Conservation (phyloP, 92 coral and sea anemone genomes). For the Diadumene lineata region DNA sequence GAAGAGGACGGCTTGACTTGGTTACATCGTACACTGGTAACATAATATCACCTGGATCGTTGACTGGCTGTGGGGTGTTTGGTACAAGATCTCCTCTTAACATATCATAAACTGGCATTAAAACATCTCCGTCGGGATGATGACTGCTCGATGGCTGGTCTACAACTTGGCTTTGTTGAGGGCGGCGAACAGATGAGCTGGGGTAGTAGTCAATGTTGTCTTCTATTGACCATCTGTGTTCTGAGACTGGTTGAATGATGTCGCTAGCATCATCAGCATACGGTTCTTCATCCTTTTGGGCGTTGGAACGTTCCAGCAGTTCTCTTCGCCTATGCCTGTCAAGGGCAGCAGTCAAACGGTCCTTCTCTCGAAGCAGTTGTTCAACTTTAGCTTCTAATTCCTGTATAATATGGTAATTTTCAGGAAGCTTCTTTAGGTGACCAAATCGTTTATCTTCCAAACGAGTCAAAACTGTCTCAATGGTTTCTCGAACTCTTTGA, state of each 20-base stretch:
- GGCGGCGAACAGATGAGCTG: background rate
- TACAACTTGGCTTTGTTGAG: no score
- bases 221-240: background rate
- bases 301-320: background rate
- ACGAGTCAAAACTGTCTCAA: background rate
- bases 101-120: background rate
- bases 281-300: no score
- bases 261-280: background rate
- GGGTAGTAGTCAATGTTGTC: background rate
- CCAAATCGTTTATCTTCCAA: background rate
- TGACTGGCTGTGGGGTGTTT: no score
- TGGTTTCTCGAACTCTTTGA: background rate
- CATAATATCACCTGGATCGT: background rate
- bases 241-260: background rate
- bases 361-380: background rate
- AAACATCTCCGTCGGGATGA: background rate
- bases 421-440: background rate
- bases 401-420: background rate
- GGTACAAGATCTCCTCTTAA: no score
- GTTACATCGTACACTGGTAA: no score
- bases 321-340: no score
- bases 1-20: constrained; percentile 4
- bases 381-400: background rate
- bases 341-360: no score
- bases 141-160: no score